Evolutionary conservation across 35 echinoderm and acorn worm genomes (phyloP).

Genomic region (Nesometra sesokonis): DNA sequence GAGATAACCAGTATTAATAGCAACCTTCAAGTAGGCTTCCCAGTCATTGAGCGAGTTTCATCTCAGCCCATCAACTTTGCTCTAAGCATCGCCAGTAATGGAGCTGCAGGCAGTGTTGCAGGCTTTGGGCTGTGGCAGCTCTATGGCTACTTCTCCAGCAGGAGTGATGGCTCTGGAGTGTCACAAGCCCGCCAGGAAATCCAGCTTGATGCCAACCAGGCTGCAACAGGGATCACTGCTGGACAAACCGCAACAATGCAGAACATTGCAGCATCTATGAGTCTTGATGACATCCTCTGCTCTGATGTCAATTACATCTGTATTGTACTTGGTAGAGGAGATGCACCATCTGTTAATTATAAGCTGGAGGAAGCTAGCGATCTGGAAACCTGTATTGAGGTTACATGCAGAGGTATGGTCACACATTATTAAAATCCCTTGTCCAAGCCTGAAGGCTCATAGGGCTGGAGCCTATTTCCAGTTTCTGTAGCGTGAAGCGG

Average conservation of each 20-base stretch:
- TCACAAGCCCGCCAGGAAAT: not conserved
- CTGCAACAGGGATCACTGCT: slow-evolving; percentile 1
- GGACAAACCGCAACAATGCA: not conserved
- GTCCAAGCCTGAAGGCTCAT: too few species aligned
- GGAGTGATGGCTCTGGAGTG: slow-evolving; percentile 4
- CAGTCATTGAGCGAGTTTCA: not conserved
- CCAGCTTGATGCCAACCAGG: not conserved
- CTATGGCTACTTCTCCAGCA: slow-evolving; percentile 14
- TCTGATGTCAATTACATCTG: slow-evolving; percentile 28
- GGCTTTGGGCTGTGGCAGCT: slow-evolving; percentile 41
- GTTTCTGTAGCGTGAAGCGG: too few species aligned
- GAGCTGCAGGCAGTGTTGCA: slow-evolving; percentile 5
- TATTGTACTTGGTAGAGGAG: slow-evolving; percentile 19
- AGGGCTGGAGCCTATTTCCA: too few species aligned
- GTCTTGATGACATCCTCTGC: not conserved
- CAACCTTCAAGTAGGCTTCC: not conserved
- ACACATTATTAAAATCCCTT: not conserved
- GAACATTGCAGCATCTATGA: not conserved
- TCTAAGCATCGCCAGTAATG: not conserved
- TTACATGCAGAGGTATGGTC: slow-evolving; percentile 31
- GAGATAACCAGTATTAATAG: not conserved
- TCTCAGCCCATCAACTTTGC: not conserved
- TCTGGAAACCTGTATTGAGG: not conserved
- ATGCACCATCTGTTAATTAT: slow-evolving; percentile 35
- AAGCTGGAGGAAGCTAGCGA: slow-evolving; percentile 2